Base-by-base conservation (phyloP, 2,797 vertebrate species). In the Echeneis naucrates region DNA sequence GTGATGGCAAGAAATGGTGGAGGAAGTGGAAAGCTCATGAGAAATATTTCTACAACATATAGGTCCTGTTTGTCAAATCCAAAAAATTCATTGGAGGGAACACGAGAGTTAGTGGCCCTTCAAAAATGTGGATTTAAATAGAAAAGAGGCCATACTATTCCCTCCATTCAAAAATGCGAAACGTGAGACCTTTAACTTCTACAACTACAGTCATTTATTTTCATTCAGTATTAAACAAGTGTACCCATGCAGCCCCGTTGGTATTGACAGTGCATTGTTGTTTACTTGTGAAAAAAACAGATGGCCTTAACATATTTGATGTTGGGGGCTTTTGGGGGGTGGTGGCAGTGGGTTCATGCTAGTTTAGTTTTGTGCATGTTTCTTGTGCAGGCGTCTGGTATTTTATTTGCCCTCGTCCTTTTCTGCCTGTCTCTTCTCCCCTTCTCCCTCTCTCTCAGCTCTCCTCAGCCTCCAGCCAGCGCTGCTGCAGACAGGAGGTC, bases 281-380 rank as follows among this genome's bases (percentile, higher is more conserved):
- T 93, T 91, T 91, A 88, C 91, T 88, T 79, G 79, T 88, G 77
- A 67, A 82, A 83, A 90, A 84, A 83, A 32, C 92, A 93, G 92
- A 93, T 93, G 92, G 92, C 88, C 88, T 79, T 79, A 89, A 88
- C 90, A 91, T 91, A 90, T 88, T 90, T 91, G 89, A 91, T 88
- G 87, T 83, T 75, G 80, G 81, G 82, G 79, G n/a, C n/a, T n/a
- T 84, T 75, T 56, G 66, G 70, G 64, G 79, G 51, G 72, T n/a
- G 78, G 66, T 69, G 87, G 87, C 85, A 82, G 86, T 61, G 60
- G 82, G 90, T 87, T 90, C 85, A 88, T 77, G 75, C 88, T 86
- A 84, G 90, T 85, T 87, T 87, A 75, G 81, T 86, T 88, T 60
- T 77, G 80, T 87, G 85, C 88, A 83, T 79, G 88, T 86, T 89